Evolutionary conservation across 2,888 invertebrate species (phyloP).

Genomic region (Graphium colonna): DNA sequence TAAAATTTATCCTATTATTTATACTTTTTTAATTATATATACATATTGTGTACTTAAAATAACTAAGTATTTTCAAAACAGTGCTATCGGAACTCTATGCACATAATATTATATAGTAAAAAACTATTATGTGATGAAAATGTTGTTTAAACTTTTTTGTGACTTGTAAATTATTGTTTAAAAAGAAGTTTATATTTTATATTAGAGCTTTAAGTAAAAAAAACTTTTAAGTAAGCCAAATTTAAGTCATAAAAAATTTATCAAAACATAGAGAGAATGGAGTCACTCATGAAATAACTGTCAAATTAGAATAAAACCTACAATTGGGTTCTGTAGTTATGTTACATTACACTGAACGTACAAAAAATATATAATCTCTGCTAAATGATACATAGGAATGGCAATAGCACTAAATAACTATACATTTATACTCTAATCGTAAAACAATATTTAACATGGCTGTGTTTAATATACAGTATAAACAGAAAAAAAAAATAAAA

Average conservation of each 20-base stretch:
- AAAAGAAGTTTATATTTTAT: too few relatives aligned
- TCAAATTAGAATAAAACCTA: slow-evolving; percentile 6
- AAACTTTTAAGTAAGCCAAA: too few relatives aligned
- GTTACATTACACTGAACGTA: slow-evolving; percentile 6
- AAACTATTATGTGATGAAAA: too few relatives aligned
- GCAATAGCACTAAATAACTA: slow-evolving; percentile 24
- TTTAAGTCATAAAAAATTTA: too few relatives aligned
- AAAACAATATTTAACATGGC: slow-evolving; percentile 18
- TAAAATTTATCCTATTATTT: background rate
- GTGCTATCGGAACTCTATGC: too few relatives aligned
- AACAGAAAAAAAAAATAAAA: slow-evolving; percentile 24
- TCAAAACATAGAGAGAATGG: too few relatives aligned
- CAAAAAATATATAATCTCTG: slow-evolving; percentile 16
- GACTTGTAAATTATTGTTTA: too few relatives aligned
- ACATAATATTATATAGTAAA: too few relatives aligned
- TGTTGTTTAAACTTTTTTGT: too few relatives aligned
- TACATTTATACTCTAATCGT: slow-evolving; percentile 4
- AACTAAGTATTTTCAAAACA: too few relatives aligned
- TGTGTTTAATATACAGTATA: slow-evolving; percentile 18
- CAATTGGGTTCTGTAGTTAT: background rate
- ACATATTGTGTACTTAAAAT: background rate
- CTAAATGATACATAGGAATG: slow-evolving; percentile 29
- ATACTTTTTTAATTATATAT: background rate
- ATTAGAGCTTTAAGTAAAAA: too few relatives aligned
- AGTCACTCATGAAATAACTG: too few relatives aligned